phyloP scores from a whole-genome alignment of 2,113 vertebrate genomes.

The Pteruthius melanotis region DNA sequence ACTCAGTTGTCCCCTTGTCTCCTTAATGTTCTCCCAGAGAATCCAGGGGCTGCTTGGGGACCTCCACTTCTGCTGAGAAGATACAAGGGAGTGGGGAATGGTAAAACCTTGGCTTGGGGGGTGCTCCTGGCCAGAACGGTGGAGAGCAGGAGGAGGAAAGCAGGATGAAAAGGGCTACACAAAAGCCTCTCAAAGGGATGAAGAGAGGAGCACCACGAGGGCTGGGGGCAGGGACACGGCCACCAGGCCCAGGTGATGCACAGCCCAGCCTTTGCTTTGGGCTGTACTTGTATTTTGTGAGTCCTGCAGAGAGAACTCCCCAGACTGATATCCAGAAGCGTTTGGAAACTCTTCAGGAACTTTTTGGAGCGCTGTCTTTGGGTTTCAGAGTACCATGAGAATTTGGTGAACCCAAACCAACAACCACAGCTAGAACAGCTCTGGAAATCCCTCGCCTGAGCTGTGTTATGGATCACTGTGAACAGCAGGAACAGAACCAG shows the following conservation, averaged over 20 bases:
- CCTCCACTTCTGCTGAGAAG: background rate
- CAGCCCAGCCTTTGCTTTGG: background rate
- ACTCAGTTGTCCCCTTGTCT: background rate
- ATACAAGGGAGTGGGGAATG: background rate
- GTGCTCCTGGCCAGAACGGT: background rate
- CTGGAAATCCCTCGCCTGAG: background rate
- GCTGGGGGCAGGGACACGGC: background rate
- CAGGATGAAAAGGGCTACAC: fast-evolving
- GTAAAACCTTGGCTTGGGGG: background rate
- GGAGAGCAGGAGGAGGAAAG: background rate
- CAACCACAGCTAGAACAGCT: background rate
- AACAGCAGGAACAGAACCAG: background rate
- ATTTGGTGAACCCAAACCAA: background rate
- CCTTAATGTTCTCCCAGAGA: background rate
- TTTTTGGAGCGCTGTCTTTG: background rate
- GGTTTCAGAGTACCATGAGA: background rate
- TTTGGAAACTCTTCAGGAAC: background rate
- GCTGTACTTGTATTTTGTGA: background rate
- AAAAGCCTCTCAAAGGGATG: background rate
- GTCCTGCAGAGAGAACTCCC: background rate
- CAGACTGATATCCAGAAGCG: background rate
- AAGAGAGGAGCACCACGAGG: background rate
- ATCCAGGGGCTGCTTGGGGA: background rate
- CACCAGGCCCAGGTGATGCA: background rate
- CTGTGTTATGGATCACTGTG: background rate